Percentiles rank a stretch among this genome's conserved stretches.
These are phyloP conservation scores for Cottus gobio DNA, from an alignment of 2,113 vertebrate genomes.

Conservation along the genomic window DNA sequence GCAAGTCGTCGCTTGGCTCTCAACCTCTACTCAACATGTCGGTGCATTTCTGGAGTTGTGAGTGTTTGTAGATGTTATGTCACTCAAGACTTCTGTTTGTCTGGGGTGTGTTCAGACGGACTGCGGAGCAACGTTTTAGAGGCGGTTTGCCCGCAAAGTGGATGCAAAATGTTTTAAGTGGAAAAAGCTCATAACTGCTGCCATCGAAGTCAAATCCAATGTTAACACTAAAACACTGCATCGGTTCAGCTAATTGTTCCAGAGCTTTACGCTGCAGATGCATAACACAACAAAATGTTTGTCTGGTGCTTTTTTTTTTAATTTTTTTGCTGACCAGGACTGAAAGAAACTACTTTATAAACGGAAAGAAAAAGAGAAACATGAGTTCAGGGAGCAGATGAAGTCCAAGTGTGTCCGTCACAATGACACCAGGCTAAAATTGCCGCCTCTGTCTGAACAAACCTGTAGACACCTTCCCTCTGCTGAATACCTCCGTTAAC, in stretches of 20 bases:
- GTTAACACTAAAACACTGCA: not conserved
- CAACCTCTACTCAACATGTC: slow-evolving; percentile 70
- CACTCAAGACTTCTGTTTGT: slow-evolving; percentile 24
- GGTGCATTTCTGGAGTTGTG: slow-evolving; percentile 63
- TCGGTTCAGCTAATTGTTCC: not conserved
- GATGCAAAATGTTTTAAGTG: not conserved
- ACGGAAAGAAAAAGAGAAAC: not conserved
- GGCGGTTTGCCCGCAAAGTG: too few relatives aligned
- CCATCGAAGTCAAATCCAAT: not conserved
- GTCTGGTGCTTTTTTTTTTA: too few relatives aligned
- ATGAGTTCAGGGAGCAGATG: not conserved
- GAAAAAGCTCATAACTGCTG: not conserved
- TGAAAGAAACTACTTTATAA: not conserved
- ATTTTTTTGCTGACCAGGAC: not conserved
- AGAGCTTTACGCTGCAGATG: not conserved
- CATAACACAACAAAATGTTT: not conserved
- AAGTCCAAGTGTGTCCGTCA: not conserved
- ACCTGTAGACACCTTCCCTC: slow-evolving; percentile 47
- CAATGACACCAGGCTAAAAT: not conserved
- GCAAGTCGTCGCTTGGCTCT: slow-evolving; percentile 77
- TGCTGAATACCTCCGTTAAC: slow-evolving; percentile 74
- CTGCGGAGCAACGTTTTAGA: not conserved
- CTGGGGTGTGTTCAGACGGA: slow-evolving; percentile 39
- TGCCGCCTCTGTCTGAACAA: slow-evolving; percentile 47
- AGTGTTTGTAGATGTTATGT: slow-evolving; percentile 61